These are phyloP conservation scores for Prochilodus magdalenae DNA, from an alignment of 2,113 vertebrate genomes.

Conservation along the genomic window DNA sequence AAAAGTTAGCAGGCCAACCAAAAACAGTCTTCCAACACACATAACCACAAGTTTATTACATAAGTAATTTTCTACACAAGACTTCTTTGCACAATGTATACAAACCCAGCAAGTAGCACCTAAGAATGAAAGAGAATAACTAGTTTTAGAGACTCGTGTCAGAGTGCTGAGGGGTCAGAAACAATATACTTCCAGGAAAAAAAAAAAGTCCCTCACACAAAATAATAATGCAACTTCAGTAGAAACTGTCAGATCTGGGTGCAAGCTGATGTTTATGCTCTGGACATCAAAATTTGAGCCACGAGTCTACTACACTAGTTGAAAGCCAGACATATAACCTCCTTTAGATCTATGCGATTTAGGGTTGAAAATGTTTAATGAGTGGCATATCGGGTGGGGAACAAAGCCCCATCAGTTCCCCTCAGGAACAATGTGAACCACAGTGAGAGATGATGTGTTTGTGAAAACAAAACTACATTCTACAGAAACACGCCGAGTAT, in stretches of 20 bases:
- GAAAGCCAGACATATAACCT: neutral
- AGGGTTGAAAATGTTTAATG: neutral
- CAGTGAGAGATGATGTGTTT: neutral
- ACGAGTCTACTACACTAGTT: neutral
- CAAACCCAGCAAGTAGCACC: too few relatives aligned
- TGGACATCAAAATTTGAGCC: neutral
- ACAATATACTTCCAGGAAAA: too few relatives aligned
- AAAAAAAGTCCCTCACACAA: neutral
- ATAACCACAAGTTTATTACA: too few relatives aligned
- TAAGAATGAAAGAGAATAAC: too few relatives aligned
- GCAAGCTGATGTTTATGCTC: neutral
- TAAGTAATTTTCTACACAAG: too few relatives aligned
- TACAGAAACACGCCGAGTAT: neutral
- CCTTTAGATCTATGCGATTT: too few relatives aligned
- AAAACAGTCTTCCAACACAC: too few relatives aligned
- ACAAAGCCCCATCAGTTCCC: neutral
- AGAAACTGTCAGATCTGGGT: neutral
- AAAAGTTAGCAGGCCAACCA: too few relatives aligned
- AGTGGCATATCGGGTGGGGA: neutral
- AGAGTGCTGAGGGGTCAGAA: too few relatives aligned
- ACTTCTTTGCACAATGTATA: too few relatives aligned
- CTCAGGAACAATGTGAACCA: neutral
- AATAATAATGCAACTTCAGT: neutral
- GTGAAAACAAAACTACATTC: neutral
- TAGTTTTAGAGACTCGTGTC: too few relatives aligned